Evolutionary conservation across 2,797 vertebrate genomes (phyloP), one percentile per base, ranked within the genome.

Genomic region (Nannoperca australis): DNA sequence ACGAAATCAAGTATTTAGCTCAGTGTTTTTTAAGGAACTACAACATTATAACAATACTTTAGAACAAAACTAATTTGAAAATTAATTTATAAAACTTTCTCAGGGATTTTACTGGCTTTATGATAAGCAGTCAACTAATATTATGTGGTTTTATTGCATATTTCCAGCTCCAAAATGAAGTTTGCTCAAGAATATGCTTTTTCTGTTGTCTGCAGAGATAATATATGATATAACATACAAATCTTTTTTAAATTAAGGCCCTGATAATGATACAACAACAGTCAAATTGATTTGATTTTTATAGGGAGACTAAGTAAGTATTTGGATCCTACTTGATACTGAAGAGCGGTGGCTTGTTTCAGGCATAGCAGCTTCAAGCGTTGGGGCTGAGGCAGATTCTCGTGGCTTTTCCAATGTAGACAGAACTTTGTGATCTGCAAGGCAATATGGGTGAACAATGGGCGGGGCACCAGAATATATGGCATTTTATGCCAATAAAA

Each of bases 271-370:
- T 11, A 69, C 32, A 71, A 87, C 60, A 67, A 49, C 45, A 75
- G 15, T 77, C n/a, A 54, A 13, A 77, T 78, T 34, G 22, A 51
- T 36, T 36, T 51, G 42, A 66, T 7, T n/a, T 76, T 62, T 5
- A 47, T 45, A 22, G 64, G 70, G 55, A 84, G 63, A 78, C 76
- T 68, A 49, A 70, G 55, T 71, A 80, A 70, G 76, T 53, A 71
- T 88, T 81, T 83, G 70, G 70, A 85, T 90, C 97, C 94, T 98
- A 99, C 98, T 98, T 94, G 98, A 95, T 72, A 99, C 93, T 84
- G 98, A 99, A 88, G 98, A 97, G 86, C 97, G 97, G 85, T 97
- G 97, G 79, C 96, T 98, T 82, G 97, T 97, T 93, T 99, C 98
- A 3, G 98, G 97, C 70, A 96, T 88, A 74, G 95, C 96, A 79